Evolutionary conservation across 37 sponge, comb jelly and placozoan genomes (phyloP), one percentile per base, ranked within the genome.

Genomic region (Spongia lamella): DNA sequence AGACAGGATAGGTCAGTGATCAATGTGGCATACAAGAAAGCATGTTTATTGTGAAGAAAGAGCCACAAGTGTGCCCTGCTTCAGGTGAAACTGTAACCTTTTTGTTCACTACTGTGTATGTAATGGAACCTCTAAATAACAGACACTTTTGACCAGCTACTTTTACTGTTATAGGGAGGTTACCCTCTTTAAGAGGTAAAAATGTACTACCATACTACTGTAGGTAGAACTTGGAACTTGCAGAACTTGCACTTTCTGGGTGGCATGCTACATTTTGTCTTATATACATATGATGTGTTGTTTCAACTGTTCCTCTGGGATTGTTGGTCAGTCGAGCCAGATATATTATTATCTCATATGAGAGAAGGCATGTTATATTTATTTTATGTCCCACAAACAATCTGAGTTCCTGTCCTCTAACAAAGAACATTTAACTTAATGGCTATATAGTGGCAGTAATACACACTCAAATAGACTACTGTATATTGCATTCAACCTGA

Each of bases 1-100:
- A 20, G 90, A 88, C 40, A 56, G 94, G 26, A 62, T 93, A 56
- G 90, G 84, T 13, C 94, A 13, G 63, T 84, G 27, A 81, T 89
- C 53, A 76, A 73, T 21, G 37, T 84, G 22, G 56, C 26, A 3
- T 67, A 57, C 31, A 84, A 89, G 66, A 89, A 89, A 80, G 71
- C 36, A 86, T 60, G 0, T 26, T 39, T 16, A 80, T 89, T 81
- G 38, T 89, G 7, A 80, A 56, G 40, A 89, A 89, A 53, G 60
- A 20, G 11, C 53, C 32, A 0, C 34, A 9, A 66, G 51, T 33
- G 24, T 35, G 3, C 3, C 31, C 47, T 9, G 47, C 47, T 43
- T 9, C 5, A 43, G 47, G 47, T 43, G 9, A 13, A 9, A 9
- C 9, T 13, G 47, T 43, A 9, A 13, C 5, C 5, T 43, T 5